These are phyloP conservation scores for Thalpophila matura DNA, from an alignment of 2,888 invertebrate genomes.

Conservation along the genomic window DNA sequence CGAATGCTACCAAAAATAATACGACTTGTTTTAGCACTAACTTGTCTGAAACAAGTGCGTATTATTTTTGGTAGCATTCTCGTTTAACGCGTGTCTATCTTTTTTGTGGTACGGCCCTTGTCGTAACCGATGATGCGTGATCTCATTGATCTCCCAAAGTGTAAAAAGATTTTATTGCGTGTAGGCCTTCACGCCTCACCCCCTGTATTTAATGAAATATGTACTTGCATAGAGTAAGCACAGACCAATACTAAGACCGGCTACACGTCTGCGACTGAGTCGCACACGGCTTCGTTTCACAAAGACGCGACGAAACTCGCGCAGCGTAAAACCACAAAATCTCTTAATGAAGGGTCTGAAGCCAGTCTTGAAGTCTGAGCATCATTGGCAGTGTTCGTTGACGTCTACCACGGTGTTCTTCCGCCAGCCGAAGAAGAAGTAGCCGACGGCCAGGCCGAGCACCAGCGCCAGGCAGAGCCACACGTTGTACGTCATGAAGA, in stretches of 20 bases:
- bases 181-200: no score
- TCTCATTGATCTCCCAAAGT: no score
- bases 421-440: constrained; percentile 98
- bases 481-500: constrained; percentile 99
- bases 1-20: no score
- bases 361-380: constrained; percentile 12
- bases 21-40: no score
- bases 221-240: constrained; percentile 50
- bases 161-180: no score
- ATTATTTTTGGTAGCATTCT: no score
- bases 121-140: no score
- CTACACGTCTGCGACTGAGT: constrained; percentile 34
- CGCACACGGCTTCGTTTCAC: constrained; percentile 10
- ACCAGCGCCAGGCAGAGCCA: constrained; percentile 98
- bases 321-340: constrained; percentile 4
- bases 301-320: constrained; percentile 7
- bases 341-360: constrained; percentile 28
- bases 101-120: no score
- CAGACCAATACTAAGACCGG: constrained; percentile 33
- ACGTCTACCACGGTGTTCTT: constrained; percentile 97
- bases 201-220: no score
- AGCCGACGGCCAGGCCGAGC: constrained; percentile 97
- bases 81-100: no score
- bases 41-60: no score
- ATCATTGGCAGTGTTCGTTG: constrained; percentile 97